phyloP scores from a whole-genome alignment of 2,797 vertebrate genomes.

The Rhinophrynus dorsalis region DNA sequence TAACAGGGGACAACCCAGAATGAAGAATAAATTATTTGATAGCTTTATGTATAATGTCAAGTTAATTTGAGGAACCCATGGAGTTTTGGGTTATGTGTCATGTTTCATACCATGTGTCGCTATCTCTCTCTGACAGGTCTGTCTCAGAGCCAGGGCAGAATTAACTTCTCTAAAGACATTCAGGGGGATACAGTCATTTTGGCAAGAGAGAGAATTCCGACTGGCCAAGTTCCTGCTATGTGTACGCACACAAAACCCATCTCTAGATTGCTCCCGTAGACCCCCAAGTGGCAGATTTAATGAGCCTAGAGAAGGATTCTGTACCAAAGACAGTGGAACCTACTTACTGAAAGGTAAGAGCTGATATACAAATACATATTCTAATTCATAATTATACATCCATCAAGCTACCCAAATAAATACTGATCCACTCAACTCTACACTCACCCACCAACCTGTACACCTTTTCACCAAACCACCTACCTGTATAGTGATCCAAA shows the following conservation, averaged over 20 bases:
- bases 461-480: no score
- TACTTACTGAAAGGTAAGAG: constrained; percentile 73
- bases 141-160: constrained; percentile 61
- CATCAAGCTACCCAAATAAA: neutral
- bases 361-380: neutral
- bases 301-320: constrained; percentile 23
- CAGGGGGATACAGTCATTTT: constrained; percentile 61
- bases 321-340: constrained; percentile 59
- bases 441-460: neutral
- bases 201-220: constrained; percentile 69
- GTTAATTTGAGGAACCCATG: no score
- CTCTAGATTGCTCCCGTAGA: constrained; percentile 39
- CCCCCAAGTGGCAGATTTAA: neutral
- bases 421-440: neutral
- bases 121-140: constrained; percentile 64
- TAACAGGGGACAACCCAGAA: no score
- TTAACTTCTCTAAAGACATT: constrained; percentile 61
- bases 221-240: constrained; percentile 66
- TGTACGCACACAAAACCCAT: constrained; percentile 50
- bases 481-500: no score
- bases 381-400: no score
- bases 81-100: no score
- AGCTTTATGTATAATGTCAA: no score
- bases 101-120: no score
- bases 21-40: no score